phyloP scores from a whole-genome alignment of 2,797 vertebrate species.

The Tamandua tetradactyla region DNA sequence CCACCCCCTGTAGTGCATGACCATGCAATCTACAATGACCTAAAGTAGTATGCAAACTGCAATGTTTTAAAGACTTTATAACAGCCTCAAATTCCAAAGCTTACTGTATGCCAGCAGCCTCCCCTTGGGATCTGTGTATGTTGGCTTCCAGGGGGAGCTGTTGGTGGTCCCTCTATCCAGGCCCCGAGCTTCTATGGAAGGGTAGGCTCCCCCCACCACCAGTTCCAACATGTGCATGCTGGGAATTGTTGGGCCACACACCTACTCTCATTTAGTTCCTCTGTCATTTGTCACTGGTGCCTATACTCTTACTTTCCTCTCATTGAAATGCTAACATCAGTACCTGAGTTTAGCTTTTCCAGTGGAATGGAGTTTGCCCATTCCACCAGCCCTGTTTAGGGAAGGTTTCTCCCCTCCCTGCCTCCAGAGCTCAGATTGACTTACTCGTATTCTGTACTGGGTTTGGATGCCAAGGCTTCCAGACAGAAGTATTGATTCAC shows the following conservation, averaged over 20 bases:
- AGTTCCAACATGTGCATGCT: rapidly evolving
- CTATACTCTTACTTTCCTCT: neutral
- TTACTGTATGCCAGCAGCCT: neutral
- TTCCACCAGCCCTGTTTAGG: neutral
- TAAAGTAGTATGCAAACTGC: neutral
- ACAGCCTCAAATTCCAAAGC: neutral
- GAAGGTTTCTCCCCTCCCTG: neutral
- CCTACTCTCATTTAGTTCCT: neutral
- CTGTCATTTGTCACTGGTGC: neutral
- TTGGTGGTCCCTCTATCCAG: neutral
- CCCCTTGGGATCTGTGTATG: neutral
- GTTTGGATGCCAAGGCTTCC: neutral
- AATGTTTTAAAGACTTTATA: neutral
- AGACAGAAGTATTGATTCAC: neutral
- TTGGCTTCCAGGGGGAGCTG: neutral
- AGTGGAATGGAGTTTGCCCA: neutral
- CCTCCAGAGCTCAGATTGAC: neutral
- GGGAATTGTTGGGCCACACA: neutral
- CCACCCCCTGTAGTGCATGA: neutral
- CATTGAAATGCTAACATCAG: neutral
- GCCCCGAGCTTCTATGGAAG: neutral
- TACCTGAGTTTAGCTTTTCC: neutral
- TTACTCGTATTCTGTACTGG: neutral
- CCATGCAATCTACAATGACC: neutral
- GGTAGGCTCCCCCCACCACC: neutral